phyloP scores from a whole-genome alignment of 2,888 invertebrate genomes.

The Liodrosophila aerea region DNA sequence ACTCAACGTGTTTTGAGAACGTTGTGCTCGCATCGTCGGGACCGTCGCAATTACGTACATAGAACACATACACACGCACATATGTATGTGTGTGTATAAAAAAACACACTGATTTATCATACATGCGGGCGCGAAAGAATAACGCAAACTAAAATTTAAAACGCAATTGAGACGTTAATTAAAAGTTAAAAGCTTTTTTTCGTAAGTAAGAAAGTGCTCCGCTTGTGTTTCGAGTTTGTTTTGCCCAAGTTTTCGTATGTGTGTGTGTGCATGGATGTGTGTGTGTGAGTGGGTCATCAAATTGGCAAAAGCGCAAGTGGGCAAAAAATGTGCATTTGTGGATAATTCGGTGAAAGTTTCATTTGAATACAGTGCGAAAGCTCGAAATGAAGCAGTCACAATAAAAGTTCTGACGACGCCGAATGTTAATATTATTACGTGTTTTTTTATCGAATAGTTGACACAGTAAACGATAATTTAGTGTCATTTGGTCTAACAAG shows the following conservation, averaged over 20 bases:
- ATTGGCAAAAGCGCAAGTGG: conserved; percentile 55
- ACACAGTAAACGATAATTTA: conserved; percentile 8
- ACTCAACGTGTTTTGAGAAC: conserved; percentile 66
- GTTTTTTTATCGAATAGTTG: too few relatives aligned
- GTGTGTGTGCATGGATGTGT: conserved; percentile 23
- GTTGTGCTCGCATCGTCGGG: conserved; percentile 47
- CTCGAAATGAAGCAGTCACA: too few relatives aligned
- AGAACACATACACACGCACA: conserved; percentile 10
- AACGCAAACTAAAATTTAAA: conserved; percentile 38
- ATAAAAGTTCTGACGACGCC: too few relatives aligned
- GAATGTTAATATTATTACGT: too few relatives aligned
- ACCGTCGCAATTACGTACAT: conserved; percentile 22
- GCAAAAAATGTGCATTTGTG: conserved; percentile 37
- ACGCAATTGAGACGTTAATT: conserved; percentile 46
- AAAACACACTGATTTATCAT: conserved; percentile 3
- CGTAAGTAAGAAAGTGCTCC: conserved; percentile 50
- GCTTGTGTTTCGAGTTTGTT: conserved; percentile 30
- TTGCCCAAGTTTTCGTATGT: conserved; percentile 18
- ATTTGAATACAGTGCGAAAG: conserved; percentile 15
- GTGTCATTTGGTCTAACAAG: conserved; percentile 12
- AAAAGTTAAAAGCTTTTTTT: conserved; percentile 35
- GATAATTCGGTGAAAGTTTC: conserved; percentile 51
- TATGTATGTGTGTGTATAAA: conserved; percentile 1
- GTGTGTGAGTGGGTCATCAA: conserved; percentile 42
- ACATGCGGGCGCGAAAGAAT: conserved; percentile 62